Evolutionary conservation across 2,797 vertebrate species (phyloP).

Genomic region (Champsocephalus gunnari): DNA sequence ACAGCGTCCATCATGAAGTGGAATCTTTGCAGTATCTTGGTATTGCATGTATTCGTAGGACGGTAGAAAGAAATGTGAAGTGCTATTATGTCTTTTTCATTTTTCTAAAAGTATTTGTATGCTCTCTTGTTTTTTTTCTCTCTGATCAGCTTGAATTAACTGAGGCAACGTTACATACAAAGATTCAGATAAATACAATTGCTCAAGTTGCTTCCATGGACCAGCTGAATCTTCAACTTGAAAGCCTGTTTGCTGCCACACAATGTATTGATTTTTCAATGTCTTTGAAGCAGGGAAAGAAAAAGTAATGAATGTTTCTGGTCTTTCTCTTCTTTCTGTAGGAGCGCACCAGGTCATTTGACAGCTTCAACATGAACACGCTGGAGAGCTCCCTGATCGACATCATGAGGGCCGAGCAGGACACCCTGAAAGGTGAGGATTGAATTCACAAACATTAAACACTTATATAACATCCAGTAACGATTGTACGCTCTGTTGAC

Average conservation of each 20-base stretch:
- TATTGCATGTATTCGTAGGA: not conserved
- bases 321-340: slow-evolving; percentile 72
- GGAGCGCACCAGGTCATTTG: slow-evolving; percentile 96
- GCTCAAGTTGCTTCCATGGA: not conserved
- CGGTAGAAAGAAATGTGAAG: not conserved
- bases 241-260: not conserved
- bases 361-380: slow-evolving; percentile 96
- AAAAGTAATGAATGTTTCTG: slow-evolving; percentile 13
- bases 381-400: slow-evolving; percentile 99
- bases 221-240: not conserved
- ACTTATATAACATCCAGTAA: not conserved
- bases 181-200: slow-evolving; percentile 10
- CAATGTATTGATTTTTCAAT: not conserved
- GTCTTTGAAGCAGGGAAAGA: not conserved
- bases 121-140: slow-evolving; percentile 8
- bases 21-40: not conserved
- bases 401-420: slow-evolving; percentile 99
- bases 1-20: not conserved
- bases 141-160: slow-evolving; percentile 19
- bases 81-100: slow-evolving; percentile 11
- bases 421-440: slow-evolving; percentile 96
- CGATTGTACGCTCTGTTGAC: not conserved
- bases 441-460: slow-evolving; percentile 22
- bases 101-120: slow-evolving; percentile 8
- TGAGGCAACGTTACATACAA: slow-evolving; percentile 20